These are phyloP conservation scores for Matsumyia berberina DNA, from an alignment of 2,888 invertebrate genomes.

Conservation along the genomic window DNA sequence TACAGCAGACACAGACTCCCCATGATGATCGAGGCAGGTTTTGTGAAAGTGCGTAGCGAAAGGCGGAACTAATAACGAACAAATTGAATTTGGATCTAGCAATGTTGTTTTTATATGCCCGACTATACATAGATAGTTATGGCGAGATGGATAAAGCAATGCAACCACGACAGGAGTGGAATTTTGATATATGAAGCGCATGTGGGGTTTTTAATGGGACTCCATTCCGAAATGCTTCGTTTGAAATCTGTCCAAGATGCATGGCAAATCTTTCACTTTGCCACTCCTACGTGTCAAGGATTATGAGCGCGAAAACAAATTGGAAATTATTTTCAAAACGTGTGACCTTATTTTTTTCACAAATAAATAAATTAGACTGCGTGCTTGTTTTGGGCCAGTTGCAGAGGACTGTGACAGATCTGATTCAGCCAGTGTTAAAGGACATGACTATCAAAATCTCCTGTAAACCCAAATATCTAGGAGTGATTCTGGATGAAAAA, in stretches of 20 bases:
- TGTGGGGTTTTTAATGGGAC: slow-evolving; percentile 43
- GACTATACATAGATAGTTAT: too few species aligned
- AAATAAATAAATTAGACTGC: neutral
- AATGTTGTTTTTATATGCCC: slow-evolving; percentile 48
- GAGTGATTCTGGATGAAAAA: too few species aligned
- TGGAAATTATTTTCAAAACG: slow-evolving; percentile 5
- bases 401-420: too few species aligned
- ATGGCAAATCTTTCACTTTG: slow-evolving; percentile 42
- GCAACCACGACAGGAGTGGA: slow-evolving; percentile 41
- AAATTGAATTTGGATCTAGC: slow-evolving; percentile 74
- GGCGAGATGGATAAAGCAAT: slow-evolving; percentile 47
- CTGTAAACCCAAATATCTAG: too few species aligned
- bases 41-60: slow-evolving; percentile 76
- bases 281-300: slow-evolving; percentile 42
- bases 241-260: neutral
- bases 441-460: too few species aligned
- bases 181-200: slow-evolving; percentile 54
- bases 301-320: slow-evolving; percentile 26
- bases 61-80: slow-evolving; percentile 74
- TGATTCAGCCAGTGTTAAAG: too few species aligned
- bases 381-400: too few species aligned
- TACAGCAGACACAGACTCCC: slow-evolving; percentile 41
- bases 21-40: slow-evolving; percentile 68
- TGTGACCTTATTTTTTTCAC: slow-evolving; percentile 11
- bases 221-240: slow-evolving; percentile 23